Conservation (phyloP, 2,888 invertebrate genomes). For the Stenoptilia bipunctidactyla region DNA sequence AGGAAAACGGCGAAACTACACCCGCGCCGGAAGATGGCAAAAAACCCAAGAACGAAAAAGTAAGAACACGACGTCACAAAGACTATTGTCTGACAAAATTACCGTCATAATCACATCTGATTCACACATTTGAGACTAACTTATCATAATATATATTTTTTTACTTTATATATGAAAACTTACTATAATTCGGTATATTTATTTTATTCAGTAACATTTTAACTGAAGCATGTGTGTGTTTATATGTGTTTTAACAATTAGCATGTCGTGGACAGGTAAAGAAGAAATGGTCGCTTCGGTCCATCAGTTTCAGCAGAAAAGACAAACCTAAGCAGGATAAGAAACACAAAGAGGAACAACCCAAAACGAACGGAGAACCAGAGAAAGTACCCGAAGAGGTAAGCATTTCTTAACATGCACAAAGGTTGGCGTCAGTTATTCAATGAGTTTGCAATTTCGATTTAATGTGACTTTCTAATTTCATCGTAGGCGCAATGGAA, state of each 20-base stretch:
- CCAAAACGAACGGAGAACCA: slow-evolving; percentile 72
- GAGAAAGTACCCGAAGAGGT: slow-evolving; percentile 77
- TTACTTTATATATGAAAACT: not conserved
- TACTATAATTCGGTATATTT: too few relatives aligned
- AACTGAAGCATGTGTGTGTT: slow-evolving; percentile 3
- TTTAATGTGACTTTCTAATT: slow-evolving; percentile 3
- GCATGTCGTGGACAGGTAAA: slow-evolving; percentile 71
- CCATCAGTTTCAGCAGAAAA: slow-evolving; percentile 88
- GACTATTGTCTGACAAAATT: not conserved
- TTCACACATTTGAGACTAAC: too few relatives aligned
- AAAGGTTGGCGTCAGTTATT: too few relatives aligned
- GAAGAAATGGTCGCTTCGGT: slow-evolving; percentile 92
- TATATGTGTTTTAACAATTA: slow-evolving; percentile 28
- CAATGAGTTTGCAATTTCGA: not conserved
- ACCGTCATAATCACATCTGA: too few relatives aligned
- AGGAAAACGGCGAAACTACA: slow-evolving; percentile 47
- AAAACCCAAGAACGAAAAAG: slow-evolving; percentile 78
- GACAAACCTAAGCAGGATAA: slow-evolving; percentile 88
- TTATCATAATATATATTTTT: not conserved
- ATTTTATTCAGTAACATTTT: too few relatives aligned
- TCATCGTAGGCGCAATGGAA: not conserved
- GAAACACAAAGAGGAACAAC: slow-evolving; percentile 70
- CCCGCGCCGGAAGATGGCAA: slow-evolving; percentile 60
- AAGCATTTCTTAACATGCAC: too few relatives aligned
- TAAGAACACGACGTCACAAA: slow-evolving; percentile 16